phyloP scores from a whole-genome alignment of 2,113 vertebrate genomes.

The Lagopus leucura region DNA sequence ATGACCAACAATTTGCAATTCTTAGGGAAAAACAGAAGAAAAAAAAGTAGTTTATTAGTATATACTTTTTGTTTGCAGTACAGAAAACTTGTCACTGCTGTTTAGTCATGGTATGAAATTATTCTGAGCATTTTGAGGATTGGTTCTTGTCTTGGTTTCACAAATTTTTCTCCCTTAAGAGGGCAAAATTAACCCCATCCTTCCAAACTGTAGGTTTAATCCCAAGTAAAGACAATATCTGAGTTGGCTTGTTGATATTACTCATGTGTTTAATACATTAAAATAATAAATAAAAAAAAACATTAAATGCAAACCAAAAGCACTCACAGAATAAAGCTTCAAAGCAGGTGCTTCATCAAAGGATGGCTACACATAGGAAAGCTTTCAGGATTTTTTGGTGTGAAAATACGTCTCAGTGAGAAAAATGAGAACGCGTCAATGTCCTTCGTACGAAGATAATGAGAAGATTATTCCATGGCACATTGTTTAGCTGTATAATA shows the following conservation, averaged over 20 bases:
- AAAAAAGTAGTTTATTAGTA: neutral
- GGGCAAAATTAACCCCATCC: neutral
- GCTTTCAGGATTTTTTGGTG: neutral
- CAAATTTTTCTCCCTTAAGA: neutral
- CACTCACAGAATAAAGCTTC: neutral
- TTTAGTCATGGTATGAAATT: rapidly evolving
- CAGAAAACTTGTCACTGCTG: neutral
- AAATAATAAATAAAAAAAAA: neutral
- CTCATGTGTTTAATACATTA: neutral
- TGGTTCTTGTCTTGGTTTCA: neutral
- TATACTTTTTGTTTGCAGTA: neutral
- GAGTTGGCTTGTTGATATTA: neutral
- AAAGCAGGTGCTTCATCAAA: neutral
- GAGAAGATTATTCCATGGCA: neutral
- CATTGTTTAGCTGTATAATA: constrained; percentile 33
- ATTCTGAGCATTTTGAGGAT: neutral
- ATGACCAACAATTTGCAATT: neutral
- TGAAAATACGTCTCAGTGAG: neutral
- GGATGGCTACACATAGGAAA: neutral
- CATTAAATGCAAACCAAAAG: neutral
- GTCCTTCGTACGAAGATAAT: neutral
- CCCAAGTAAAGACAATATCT: neutral
- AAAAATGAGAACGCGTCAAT: neutral
- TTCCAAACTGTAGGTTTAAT: neutral
- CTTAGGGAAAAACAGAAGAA: neutral